phyloP scores from a whole-genome alignment of 2,113 vertebrate species.

The Aspiorhynchus laticeps region DNA sequence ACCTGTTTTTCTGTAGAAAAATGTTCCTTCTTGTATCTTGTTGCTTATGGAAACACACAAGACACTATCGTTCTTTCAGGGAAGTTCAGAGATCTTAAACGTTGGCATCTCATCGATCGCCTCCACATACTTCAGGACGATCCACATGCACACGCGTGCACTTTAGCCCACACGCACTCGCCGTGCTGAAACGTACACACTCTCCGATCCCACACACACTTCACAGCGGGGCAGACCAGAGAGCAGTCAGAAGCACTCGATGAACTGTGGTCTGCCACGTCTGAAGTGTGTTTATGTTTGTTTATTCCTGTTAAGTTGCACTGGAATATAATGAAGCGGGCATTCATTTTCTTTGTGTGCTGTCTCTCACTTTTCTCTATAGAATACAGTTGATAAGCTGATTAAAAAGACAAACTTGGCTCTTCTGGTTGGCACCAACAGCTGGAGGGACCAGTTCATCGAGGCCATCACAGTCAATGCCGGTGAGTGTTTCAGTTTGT shows the following conservation, averaged over 20 bases:
- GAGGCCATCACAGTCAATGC: conserved; percentile 99
- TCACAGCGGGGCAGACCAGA: conserved; percentile 33
- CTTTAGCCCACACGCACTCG: conserved; percentile 40
- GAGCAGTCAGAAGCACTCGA: conserved; percentile 39
- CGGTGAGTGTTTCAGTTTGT: conserved; percentile 78
- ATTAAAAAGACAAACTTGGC: conserved; percentile 99
- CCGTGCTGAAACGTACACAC: conserved; percentile 19
- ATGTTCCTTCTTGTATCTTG: background rate
- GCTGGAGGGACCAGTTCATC: conserved; percentile 99
- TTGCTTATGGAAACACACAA: conserved; percentile 17
- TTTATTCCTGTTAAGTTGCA: background rate
- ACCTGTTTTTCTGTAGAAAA: background rate
- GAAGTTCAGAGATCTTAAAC: conserved; percentile 9
- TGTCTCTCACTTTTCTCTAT: conserved; percentile 51
- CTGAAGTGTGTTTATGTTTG: conserved; percentile 48
- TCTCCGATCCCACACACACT: conserved; percentile 39
- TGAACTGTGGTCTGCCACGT: conserved; percentile 34
- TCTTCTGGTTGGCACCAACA: conserved; percentile 97
- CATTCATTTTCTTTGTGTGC: conserved; percentile 26
- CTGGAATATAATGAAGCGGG: background rate
- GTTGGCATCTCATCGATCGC: conserved; percentile 7
- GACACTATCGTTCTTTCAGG: background rate
- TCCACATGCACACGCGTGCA: conserved; percentile 15
- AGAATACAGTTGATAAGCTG: conserved; percentile 99
- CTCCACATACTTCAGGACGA: conserved; percentile 17